Percentiles rank a stretch among this genome's conserved stretches.
These are phyloP conservation scores for Piprites chloris DNA, from an alignment of 2,113 vertebrate genomes.

Conservation along the genomic window DNA sequence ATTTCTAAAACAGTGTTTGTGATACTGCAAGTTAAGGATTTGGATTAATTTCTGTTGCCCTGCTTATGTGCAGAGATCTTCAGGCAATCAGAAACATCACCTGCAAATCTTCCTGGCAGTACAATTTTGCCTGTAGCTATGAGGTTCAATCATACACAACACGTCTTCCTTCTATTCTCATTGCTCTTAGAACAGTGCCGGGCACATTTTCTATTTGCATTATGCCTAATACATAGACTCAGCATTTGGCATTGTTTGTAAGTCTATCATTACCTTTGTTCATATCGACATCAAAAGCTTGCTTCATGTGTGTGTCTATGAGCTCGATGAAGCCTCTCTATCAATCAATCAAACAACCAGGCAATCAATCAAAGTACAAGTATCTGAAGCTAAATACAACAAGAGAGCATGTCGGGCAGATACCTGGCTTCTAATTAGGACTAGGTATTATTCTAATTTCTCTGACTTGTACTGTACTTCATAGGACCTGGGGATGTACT, in stretches of 20 bases:
- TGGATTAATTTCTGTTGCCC: conserved; percentile 5
- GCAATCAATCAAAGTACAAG: conserved; percentile 33
- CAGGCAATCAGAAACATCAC: conserved; percentile 35
- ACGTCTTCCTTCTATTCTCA: not conserved
- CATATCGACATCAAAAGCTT: conserved; percentile 48
- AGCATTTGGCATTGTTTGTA: conserved; percentile 63
- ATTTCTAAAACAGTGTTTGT: not conserved
- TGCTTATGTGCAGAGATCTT: not conserved
- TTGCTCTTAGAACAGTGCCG: not conserved
- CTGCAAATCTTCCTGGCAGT: conserved; percentile 45
- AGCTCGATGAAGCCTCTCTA: conserved; percentile 1
- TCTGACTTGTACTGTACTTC: conserved; percentile 27
- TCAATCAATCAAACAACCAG: conserved; percentile 58
- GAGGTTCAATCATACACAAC: conserved; percentile 24
- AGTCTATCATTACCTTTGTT: conserved; percentile 63
- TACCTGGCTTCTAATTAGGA: conserved; percentile 62
- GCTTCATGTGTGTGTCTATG: conserved; percentile 10
- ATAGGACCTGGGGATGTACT: conserved; percentile 41
- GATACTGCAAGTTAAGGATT: not conserved
- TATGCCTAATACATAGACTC: conserved; percentile 17
- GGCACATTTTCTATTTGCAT: conserved; percentile 7
- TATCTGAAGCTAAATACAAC: conserved; percentile 39
- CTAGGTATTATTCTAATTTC: conserved; percentile 63
- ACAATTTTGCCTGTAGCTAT: conserved; percentile 31
- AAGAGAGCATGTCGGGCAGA: conserved; percentile 27